These are phyloP conservation scores for Paratrypauchen microcephalus DNA, from an alignment of 2,797 vertebrate genomes.

Conservation along the genomic window DNA sequence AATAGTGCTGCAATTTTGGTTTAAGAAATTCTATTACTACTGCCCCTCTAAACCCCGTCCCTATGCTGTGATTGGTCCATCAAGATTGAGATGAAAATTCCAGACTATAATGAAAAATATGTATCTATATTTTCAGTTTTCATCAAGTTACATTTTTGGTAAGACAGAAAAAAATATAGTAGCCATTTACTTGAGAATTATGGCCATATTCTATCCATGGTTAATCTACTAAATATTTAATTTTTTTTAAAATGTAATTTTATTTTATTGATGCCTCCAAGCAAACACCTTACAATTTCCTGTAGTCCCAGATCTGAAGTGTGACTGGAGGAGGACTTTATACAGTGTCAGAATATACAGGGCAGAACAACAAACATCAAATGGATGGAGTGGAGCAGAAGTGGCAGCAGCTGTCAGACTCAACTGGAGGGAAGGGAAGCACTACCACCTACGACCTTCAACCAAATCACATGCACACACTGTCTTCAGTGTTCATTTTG, in stretches of 20 bases:
- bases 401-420: slow-evolving; percentile 57
- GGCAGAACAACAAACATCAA: slow-evolving; percentile 36
- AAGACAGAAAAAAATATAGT: too few species aligned
- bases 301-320: slow-evolving; percentile 28
- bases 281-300: not conserved
- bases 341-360: slow-evolving; percentile 24
- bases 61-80: too few species aligned
- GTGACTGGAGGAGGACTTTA: slow-evolving; percentile 28
- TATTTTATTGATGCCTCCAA: not conserved
- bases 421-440: slow-evolving; percentile 52
- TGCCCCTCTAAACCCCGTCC: too few species aligned
- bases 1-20: not conserved
- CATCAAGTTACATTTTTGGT: too few species aligned
- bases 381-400: slow-evolving; percentile 53
- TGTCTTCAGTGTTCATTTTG: not conserved
- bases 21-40: not conserved
- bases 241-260: too few species aligned
- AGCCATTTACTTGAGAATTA: too few species aligned
- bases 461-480: slow-evolving; percentile 32
- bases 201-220: too few species aligned
- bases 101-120: too few species aligned
- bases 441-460: slow-evolving; percentile 53
- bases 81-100: too few species aligned
- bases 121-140: too few species aligned
- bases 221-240: not conserved